A percentile compares a stretch with the other conserved stretches of the same genome.
Evolutionary conservation across 2,888 invertebrate genomes (phyloP).

Genomic region (Caenorhabditis panamensis): DNA sequence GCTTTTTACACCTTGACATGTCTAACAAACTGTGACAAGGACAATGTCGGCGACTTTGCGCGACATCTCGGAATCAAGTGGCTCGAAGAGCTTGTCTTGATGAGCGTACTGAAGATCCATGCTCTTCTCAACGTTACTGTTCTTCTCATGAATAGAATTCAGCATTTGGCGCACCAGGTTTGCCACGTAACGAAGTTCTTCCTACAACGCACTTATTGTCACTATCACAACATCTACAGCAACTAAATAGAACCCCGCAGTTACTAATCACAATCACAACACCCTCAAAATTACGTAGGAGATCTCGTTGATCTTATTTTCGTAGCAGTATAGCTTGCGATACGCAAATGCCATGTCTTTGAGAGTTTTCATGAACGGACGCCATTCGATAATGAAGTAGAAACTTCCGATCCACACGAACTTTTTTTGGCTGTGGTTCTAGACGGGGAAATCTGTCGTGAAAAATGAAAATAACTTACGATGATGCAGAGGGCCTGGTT

Average conservation of each 20-base stretch:
- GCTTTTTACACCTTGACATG: background rate
- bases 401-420: background rate
- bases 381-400: background rate
- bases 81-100: constrained; percentile 6
- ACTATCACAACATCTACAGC: background rate
- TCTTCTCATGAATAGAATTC: background rate
- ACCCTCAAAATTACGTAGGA: background rate
- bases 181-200: background rate
- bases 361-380: too few relatives aligned
- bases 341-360: too few relatives aligned
- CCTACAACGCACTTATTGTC: background rate
- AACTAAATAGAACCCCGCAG: background rate
- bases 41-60: constrained; percentile 15
- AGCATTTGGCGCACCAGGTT: background rate
- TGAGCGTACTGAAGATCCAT: background rate
- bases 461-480: too few relatives aligned
- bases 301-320: too few relatives aligned
- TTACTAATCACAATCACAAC: background rate
- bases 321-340: too few relatives aligned
- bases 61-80: background rate
- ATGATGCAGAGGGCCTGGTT: too few relatives aligned
- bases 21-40: constrained; percentile 6
- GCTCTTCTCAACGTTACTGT: background rate
- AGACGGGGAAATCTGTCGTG: too few relatives aligned
- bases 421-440: background rate